phyloP scores from a whole-genome alignment of 2,797 vertebrate genomes.

The Chaenodraco wilsoni region DNA sequence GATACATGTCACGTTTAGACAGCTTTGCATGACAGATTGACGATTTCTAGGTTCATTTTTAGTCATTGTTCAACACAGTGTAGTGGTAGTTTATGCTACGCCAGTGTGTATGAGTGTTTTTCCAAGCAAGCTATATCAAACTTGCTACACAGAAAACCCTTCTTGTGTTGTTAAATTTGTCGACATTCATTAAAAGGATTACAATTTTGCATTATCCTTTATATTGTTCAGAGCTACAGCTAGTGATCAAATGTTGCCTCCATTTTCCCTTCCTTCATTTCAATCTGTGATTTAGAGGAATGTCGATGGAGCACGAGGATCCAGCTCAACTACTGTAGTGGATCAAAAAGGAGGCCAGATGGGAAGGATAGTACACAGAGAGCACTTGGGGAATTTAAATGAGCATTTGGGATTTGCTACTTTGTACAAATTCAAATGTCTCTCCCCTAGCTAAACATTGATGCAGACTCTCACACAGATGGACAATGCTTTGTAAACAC shows the following conservation, averaged over 20 bases:
- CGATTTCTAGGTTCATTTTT: too few species aligned
- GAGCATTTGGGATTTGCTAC: slow-evolving; percentile 38
- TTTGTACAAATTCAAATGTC: slow-evolving; percentile 47
- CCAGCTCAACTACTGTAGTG: neutral
- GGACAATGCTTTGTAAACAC: slow-evolving; percentile 42
- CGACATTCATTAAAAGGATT: neutral
- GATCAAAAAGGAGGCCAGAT: slow-evolving; percentile 49
- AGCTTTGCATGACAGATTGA: neutral
- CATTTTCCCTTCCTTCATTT: neutral
- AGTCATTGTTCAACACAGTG: too few species aligned
- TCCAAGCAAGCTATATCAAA: neutral
- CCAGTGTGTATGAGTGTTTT: neutral
- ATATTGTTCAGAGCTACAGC: slow-evolving; percentile 2
- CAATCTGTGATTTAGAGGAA: slow-evolving; percentile 12
- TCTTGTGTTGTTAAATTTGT: neutral
- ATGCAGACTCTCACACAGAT: slow-evolving; percentile 57
- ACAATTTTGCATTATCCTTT: neutral
- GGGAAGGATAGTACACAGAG: slow-evolving; percentile 34
- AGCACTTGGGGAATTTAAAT: slow-evolving; percentile 43
- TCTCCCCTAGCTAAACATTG: slow-evolving; percentile 42
- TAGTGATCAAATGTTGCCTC: neutral
- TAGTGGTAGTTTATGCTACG: too few species aligned
- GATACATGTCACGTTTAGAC: too few species aligned
- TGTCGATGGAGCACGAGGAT: slow-evolving; percentile 6
- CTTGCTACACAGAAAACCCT: neutral